These are phyloP conservation scores for Nibea coibor DNA, from an alignment of 2,113 vertebrate species.

Conservation along the genomic window DNA sequence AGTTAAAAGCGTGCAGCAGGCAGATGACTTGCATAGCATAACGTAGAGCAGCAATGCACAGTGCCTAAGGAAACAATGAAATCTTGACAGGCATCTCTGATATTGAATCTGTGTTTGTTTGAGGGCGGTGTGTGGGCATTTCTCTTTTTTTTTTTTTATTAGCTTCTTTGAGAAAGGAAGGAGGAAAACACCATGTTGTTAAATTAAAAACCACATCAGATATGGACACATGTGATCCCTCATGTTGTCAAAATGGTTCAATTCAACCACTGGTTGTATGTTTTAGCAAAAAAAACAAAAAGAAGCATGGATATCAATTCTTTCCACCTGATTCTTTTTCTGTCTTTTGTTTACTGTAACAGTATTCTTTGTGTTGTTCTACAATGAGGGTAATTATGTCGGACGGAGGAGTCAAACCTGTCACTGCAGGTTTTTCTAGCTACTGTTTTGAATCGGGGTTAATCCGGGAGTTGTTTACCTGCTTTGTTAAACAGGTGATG, in stretches of 20 bases:
- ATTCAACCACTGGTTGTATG: not conserved
- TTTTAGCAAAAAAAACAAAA: not conserved
- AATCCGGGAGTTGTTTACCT: conserved; percentile 32
- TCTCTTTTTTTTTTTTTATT: not conserved
- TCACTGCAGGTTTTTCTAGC: conserved; percentile 47
- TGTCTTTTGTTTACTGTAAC: not conserved
- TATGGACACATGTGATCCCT: not conserved
- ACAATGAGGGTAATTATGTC: conserved; percentile 1
- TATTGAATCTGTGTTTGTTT: not conserved
- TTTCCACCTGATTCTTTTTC: not conserved
- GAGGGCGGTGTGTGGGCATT: not conserved
- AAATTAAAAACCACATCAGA: not conserved
- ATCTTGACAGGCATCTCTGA: not conserved
- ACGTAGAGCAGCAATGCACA: not conserved
- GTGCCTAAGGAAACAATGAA: not conserved
- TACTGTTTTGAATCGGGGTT: conserved; percentile 33
- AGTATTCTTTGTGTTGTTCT: conserved; percentile 12
- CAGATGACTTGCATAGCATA: conserved; percentile 7
- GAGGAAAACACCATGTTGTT: not conserved
- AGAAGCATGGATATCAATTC: not conserved
- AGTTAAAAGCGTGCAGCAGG: conserved; percentile 1
- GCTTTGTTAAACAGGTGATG: conserved; percentile 11
- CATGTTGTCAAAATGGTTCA: no score
- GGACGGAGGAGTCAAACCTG: conserved; percentile 37
- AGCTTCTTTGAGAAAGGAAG: not conserved